phyloP scores from a whole-genome alignment of 2,888 invertebrate genomes.

The Drosophila diplacantha region DNA sequence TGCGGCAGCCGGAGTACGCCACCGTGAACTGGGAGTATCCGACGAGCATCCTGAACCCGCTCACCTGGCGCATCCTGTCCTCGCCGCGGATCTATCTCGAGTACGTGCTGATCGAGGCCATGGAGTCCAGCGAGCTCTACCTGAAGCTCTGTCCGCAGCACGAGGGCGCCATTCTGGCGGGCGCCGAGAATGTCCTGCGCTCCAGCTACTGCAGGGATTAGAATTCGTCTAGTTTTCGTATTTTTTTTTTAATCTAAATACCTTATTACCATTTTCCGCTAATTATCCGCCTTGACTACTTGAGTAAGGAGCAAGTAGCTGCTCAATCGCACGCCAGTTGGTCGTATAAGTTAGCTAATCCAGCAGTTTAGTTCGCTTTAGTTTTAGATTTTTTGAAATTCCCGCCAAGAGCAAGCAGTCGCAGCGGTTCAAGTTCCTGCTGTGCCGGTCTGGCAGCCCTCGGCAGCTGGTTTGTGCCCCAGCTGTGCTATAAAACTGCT shows the following conservation, averaged over 20 bases:
- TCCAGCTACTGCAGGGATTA: constrained; percentile 68
- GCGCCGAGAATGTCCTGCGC: constrained; percentile 77
- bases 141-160: constrained; percentile 83
- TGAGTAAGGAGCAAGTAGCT: not conserved
- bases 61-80: constrained; percentile 88
- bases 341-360: not conserved
- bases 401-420: not conserved
- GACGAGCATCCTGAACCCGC: constrained; percentile 87
- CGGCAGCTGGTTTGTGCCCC: not conserved
- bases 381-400: not conserved
- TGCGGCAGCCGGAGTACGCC: constrained; percentile 83
- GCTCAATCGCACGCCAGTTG: not conserved
- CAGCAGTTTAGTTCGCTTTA: constrained; percentile 3
- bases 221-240: not conserved
- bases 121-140: constrained; percentile 81
- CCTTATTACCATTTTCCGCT: not conserved
- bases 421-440: not conserved
- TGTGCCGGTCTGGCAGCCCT: not conserved
- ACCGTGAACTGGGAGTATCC: constrained; percentile 89
- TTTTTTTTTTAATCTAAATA: not conserved
- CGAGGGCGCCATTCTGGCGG: constrained; percentile 82
- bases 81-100: constrained; percentile 87
- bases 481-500: not conserved
- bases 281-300: not conserved
- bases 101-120: constrained; percentile 84